Base-by-base conservation (phyloP, 2,113 vertebrate genomes). In the Condylura cristata region DNA sequence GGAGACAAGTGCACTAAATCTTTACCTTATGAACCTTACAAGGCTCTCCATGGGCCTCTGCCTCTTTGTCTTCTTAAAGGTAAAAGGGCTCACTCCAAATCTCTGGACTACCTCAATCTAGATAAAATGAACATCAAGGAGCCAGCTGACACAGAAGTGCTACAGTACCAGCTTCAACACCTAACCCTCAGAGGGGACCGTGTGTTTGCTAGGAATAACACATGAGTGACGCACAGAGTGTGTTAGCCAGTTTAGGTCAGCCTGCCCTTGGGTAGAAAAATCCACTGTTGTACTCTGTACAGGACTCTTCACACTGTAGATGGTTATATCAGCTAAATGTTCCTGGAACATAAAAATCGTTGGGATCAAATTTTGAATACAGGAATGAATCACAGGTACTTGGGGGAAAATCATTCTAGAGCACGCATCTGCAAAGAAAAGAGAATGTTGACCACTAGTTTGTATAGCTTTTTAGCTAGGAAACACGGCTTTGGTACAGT, bases 61-160 rank as follows among this genome's bases (percentile, higher is more conserved):
- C 99, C 99, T 86, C 98, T 99, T 82, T 99, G 99, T 97, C 98
- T 99, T 97, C 98, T 99, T 44, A 99, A 99, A 97, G 98, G 99
- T 58, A 99, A 99, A 98, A 98, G 98, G 96, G 98, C 98, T 94
- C 99, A 99, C 95, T 99, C 99, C 20, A 99, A 99, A 98, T 99
- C 99, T 30, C 98, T 99, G 98, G 99, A 99, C 99, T 99, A 99
- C 99, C 99, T 99, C 98, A 99, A 99, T 97, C 98, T 99, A 98
- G 99, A 99, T 98, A 99, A 99, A 99, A 99, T 99, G 98, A 99
- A 89, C 89, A 98, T 99, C 96, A 98, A 99, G 97, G 99, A 99
- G 97, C 98, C 99, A n/a, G 98, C 99, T 44, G 99, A 99, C 98
- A 99, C 99, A 0, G 99, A 99, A 96, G 98, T 99, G 96, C 98